These are phyloP conservation scores for Meandrina meandrites DNA, from an alignment of 92 coral and sea anemone species.

Conservation along the genomic window DNA sequence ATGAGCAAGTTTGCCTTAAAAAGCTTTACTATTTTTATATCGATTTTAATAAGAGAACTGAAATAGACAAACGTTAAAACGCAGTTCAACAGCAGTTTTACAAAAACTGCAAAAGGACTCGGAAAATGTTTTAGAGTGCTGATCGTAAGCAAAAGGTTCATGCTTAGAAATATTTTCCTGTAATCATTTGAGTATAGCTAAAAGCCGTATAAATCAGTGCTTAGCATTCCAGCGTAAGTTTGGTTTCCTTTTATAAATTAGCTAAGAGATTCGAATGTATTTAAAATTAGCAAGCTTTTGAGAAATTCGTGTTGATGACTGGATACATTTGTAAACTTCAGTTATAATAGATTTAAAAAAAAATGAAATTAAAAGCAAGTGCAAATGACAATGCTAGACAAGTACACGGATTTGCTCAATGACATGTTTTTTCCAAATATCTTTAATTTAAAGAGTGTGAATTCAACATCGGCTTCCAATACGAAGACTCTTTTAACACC, in stretches of 20 bases:
- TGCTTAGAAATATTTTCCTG: not conserved
- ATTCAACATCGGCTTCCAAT: not conserved
- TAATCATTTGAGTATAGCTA: not conserved
- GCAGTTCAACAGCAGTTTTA: not conserved
- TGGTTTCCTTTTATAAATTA: no score
- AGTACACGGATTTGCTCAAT: not conserved
- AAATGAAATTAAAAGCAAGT: not conserved
- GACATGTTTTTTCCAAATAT: not conserved
- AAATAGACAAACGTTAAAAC: no score
- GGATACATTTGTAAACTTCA: not conserved
- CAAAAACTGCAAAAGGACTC: not conserved
- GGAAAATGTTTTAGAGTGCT: not conserved
- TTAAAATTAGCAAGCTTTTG: no score
- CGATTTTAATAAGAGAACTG: no score
- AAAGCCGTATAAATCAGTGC: not conserved
- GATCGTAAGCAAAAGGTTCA: not conserved
- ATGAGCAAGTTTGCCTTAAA: no score
- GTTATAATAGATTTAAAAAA: not conserved
- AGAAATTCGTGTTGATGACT: not conserved
- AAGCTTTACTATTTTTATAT: no score
- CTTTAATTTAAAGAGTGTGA: not conserved
- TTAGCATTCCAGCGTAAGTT: not conserved
- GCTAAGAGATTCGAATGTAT: no score
- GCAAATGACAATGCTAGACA: not conserved
- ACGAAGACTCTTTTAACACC: not conserved